phyloP scores from a whole-genome alignment of 2,888 invertebrate species.

The Steinernema scapterisci region DNA sequence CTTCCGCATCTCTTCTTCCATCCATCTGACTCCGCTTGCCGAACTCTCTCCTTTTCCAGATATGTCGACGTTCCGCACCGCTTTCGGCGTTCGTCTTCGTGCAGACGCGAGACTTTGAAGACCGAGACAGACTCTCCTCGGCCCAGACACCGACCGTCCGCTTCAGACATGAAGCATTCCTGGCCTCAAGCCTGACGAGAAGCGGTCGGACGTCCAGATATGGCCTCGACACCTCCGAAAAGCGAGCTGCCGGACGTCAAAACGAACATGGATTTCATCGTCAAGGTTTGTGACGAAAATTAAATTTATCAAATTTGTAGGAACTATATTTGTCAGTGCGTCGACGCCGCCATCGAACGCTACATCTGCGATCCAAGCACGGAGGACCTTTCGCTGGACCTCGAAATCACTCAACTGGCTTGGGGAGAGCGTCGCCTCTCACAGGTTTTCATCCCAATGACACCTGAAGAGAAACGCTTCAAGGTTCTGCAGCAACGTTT shows the following conservation, averaged over 20 bases:
- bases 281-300: constrained; percentile 1
- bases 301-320: no score
- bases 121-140: no score
- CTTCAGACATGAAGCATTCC: no score
- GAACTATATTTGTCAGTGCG: neutral
- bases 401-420: constrained; percentile 12
- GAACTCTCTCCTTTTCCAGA: no score
- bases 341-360: constrained; percentile 4
- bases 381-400: constrained; percentile 8
- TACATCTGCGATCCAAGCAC: constrained; percentile 5
- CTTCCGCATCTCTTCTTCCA: no score
- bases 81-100: no score
- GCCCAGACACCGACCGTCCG: no score
- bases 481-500: constrained; percentile 16
- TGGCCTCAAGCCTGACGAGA: no score
- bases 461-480: constrained; percentile 16
- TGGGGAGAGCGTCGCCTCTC: constrained; percentile 27
- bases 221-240: neutral
- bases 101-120: no score
- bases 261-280: constrained; percentile 20
- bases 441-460: constrained; percentile 11
- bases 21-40: no score
- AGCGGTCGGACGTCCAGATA: no score
- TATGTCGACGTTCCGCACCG: no score
- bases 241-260: neutral